Percentiles rank a stretch among this genome's conserved stretches.
These are phyloP conservation scores for Morone saxatilis DNA, from an alignment of 2,113 vertebrate species.

Conservation along the genomic window DNA sequence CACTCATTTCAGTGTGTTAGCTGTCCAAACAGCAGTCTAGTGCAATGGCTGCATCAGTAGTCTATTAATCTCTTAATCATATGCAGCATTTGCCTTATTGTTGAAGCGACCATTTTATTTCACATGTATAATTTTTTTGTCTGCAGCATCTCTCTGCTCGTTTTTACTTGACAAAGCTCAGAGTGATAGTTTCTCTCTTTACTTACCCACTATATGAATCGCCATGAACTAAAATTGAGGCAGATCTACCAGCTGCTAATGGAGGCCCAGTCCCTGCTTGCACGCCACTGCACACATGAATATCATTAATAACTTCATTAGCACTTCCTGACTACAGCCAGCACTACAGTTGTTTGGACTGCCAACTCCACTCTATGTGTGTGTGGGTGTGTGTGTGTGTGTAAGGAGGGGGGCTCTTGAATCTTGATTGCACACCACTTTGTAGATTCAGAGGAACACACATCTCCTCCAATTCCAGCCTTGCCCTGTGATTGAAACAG, in stretches of 20 bases:
- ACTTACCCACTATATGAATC: slow-evolving; percentile 48
- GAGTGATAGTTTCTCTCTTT: slow-evolving; percentile 25
- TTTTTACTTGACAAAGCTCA: slow-evolving; percentile 20
- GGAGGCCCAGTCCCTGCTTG: slow-evolving; percentile 55
- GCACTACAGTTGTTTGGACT: slow-evolving; percentile 58
- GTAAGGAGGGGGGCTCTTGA: slow-evolving; percentile 19
- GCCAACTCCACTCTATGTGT: slow-evolving; percentile 53
- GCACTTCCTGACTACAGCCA: slow-evolving; percentile 70
- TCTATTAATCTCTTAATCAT: slow-evolving; percentile 9
- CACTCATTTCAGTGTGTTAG: neutral
- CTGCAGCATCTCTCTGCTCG: neutral
- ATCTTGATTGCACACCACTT: slow-evolving; percentile 74
- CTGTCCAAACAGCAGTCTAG: slow-evolving; percentile 10
- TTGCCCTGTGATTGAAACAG: slow-evolving; percentile 73
- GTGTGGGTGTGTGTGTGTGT: slow-evolving; percentile 33
- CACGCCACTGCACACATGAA: slow-evolving; percentile 73
- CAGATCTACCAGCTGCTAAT: slow-evolving; percentile 65
- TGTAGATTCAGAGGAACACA: slow-evolving; percentile 70
- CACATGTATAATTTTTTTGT: slow-evolving; percentile 16
- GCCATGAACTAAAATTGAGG: slow-evolving; percentile 50
- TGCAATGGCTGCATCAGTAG: neutral
- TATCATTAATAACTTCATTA: slow-evolving; percentile 82
- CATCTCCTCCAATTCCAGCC: slow-evolving; percentile 73
- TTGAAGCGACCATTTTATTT: slow-evolving; percentile 9
- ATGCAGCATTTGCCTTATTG: slow-evolving; percentile 4